Evolutionary conservation across 1,140 invertebrate species (phyloP), one percentile per base, ranked within the genome.

Genomic region (Drosophila miranda): DNA sequence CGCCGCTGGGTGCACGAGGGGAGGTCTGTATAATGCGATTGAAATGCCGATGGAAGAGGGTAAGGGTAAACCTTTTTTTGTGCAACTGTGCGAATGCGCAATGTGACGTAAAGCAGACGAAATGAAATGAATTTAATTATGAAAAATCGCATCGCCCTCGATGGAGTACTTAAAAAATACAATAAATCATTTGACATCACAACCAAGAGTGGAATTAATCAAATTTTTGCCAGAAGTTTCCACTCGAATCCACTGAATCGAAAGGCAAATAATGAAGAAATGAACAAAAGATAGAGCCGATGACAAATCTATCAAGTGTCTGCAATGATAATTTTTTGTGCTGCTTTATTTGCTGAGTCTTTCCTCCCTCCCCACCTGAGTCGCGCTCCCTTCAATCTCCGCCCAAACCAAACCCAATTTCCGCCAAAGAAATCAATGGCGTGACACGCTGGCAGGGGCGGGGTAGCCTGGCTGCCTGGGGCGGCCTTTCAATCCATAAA

Each of bases 391-490:
- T 11, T 38, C 16, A n/a, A n/a, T n/a, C n/a, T 19, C 30, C n/a
- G 23, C 5, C 9, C n/a, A 67, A 66, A 68, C 7, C n/a, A 67
- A 66, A 68, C 61, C 41, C 62, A 66, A 67, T 68, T 55, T 68
- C 64, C 64, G 62, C n/a, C 49, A 52, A 41, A 42, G 34, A 67
- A 68, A 55, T 67, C 43, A 48, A 67, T 56, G 61, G 19, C 41
- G 23, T 3, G 21, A 16, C 16, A n/a, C n/a, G 21, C 11, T 8
- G 21, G 14, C 21, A 21, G 45, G 11, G 13, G 34, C 8, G 2
- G 9, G 23, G 23, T 26, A 26, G 23, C 2, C 19, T 38, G 34
- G 34, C 34, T 13, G 34, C 34, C 34, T 13, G 3, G 34, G 34
- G 34, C 34, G 34, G 9, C 34, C 34, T 23, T 26, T 43, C 30